Base-by-base conservation (phyloP, 2,113 vertebrate species). In the Chionodraco myersi region DNA sequence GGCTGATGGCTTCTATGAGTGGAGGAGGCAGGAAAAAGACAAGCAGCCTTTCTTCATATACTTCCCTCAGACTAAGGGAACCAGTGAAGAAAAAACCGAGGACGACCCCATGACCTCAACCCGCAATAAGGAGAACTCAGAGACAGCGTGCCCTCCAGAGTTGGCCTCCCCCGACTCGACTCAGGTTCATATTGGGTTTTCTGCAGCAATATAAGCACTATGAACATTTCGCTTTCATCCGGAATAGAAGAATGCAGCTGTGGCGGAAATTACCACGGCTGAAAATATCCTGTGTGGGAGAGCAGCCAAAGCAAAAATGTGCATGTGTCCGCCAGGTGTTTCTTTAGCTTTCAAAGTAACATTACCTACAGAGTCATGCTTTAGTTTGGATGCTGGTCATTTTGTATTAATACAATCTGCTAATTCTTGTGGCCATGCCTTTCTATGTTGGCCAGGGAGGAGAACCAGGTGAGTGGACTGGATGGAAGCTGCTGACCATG, bases 31-130 rank as follows among this genome's bases (percentile, higher is more conserved):
- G 56, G 93, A 89, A 4, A 94, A 92, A 13, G 90, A 91, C 14
- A 97, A 95, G 76, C 98, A 98, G 80, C 97, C 98, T 0, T 98
- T 98, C 83, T 99, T 99, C 92, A 98, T 99, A 90, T 98, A 99
- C 82, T 99, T 99, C 64, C 96, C 97, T 18, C 97, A 98, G 85
- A 64, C 36, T 62, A 59, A 69, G 57, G 54, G 11, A 18, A 66
- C 73, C 7, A 47, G 53, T 53, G 78, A 82, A 23, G 57, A 49
- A 21, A 62, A 81, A 56, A 62, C 47, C 14, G 47, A 45, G 53
- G 62, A 53, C 57, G 72, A 83, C 8, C 41, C 16, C 10, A 23
- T 7, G 3, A 62, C 79, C 61, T 71, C 48, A 49, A 34, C 47
- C 26, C 0, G 45, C 54, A 63, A 59, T 36, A 68, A 57, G 15